These are phyloP conservation scores for Bolborhynchus lineola DNA, from an alignment of 2,113 vertebrate species.

Conservation along the genomic window DNA sequence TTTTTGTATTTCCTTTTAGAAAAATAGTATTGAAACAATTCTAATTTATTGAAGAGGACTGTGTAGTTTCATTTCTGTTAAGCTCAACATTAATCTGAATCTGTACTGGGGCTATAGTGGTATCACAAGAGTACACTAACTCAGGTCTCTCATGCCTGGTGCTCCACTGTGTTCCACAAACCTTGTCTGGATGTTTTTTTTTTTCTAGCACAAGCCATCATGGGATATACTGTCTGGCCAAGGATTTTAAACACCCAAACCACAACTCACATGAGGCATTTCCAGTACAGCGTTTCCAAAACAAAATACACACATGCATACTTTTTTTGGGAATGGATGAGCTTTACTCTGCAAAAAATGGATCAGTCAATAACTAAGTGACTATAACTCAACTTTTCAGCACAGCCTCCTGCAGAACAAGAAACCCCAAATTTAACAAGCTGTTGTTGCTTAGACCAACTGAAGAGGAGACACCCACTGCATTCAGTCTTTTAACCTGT, in stretches of 20 bases:
- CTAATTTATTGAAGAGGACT: not conserved
- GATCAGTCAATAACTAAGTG: not conserved
- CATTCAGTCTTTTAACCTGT: not conserved
- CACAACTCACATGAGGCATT: not conserved
- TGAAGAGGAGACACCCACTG: not conserved
- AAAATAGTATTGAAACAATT: not conserved
- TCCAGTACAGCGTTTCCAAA: conserved; percentile 25
- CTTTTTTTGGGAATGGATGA: not conserved
- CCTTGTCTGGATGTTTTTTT: not conserved
- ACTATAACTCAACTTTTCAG: not conserved
- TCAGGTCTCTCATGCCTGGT: not conserved
- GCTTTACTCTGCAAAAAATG: not conserved
- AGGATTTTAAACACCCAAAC: not conserved
- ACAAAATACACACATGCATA: not conserved
- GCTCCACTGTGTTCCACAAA: not conserved
- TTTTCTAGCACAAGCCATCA: not conserved
- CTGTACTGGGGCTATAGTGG: not conserved
- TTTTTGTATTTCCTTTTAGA: not conserved
- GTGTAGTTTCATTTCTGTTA: not conserved
- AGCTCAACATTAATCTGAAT: not conserved
- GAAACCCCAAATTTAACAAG: not conserved
- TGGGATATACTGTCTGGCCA: not conserved
- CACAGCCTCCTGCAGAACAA: not conserved
- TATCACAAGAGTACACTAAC: not conserved
- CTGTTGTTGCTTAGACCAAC: not conserved